phyloP scores from a whole-genome alignment of 2,888 invertebrate genomes.

The Cheilosia grossa region DNA sequence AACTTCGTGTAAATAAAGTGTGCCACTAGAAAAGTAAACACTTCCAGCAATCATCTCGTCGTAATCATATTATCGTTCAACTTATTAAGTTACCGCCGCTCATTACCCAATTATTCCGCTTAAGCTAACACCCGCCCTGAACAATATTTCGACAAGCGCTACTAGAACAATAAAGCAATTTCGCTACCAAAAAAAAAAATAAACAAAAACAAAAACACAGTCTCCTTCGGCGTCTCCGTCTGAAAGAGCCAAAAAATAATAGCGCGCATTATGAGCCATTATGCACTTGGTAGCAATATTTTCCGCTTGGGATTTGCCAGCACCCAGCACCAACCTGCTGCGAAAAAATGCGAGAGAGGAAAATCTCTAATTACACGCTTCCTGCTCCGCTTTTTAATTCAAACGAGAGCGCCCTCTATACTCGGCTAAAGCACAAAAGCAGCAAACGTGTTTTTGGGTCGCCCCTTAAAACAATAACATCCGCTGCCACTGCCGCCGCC shows the following conservation, averaged over 20 bases:
- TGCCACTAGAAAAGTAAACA: not conserved
- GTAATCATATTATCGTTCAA: slow-evolving; percentile 26
- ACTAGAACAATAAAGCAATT: slow-evolving; percentile 42
- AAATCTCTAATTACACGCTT: slow-evolving; percentile 73
- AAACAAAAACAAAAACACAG: slow-evolving; percentile 6
- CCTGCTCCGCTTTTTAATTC: slow-evolving; percentile 54
- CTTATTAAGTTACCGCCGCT: slow-evolving; percentile 19
- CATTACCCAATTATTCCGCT: slow-evolving; percentile 48
- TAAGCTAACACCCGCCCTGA: slow-evolving; percentile 30
- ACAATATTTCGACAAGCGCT: slow-evolving; percentile 15
- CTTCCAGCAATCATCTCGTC: not conserved
- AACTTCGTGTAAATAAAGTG: not conserved
- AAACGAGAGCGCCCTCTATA: slow-evolving; percentile 22
- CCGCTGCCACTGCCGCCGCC: slow-evolving; percentile 23
- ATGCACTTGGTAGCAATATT: slow-evolving; percentile 72
- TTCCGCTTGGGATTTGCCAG: slow-evolving; percentile 65
- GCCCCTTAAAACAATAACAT: slow-evolving; percentile 51
- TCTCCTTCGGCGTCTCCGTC: not conserved
- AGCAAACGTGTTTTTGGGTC: slow-evolving; percentile 41
- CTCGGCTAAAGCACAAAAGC: slow-evolving; percentile 13
- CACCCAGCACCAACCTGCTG: slow-evolving; percentile 11
- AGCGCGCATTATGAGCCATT: slow-evolving; percentile 62
- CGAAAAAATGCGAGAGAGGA: slow-evolving; percentile 27
- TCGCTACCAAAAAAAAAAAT: slow-evolving; percentile 22
- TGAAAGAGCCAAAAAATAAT: not conserved